A percentile compares a stretch with the other conserved stretches of the same genome.
Conservation (phyloP, 2,888 invertebrate species). For the Brachyopa scutellaris region DNA sequence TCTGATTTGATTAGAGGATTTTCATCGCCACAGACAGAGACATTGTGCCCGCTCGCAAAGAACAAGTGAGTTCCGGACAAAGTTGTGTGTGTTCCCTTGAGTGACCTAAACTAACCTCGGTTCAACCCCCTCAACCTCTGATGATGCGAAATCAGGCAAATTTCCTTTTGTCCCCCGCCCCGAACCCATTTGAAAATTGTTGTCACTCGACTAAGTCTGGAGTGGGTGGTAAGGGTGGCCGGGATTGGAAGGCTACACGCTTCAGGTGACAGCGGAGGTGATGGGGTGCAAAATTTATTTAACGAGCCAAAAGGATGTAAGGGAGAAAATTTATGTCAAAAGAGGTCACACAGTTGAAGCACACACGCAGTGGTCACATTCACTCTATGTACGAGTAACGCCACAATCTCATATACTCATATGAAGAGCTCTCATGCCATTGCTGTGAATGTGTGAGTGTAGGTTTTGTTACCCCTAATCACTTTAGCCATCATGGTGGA, state of each 20-base stretch:
- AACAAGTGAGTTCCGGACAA: slow-evolving; percentile 63
- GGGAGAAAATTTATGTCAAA: slow-evolving; percentile 70
- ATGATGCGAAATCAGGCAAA: slow-evolving; percentile 67
- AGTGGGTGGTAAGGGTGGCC: slow-evolving; percentile 15
- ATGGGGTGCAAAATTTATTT: slow-evolving; percentile 72
- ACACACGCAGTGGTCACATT: slow-evolving; percentile 66
- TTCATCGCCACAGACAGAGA: slow-evolving; percentile 23
- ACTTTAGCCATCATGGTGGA: slow-evolving; percentile 58
- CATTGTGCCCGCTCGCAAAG: slow-evolving; percentile 12
- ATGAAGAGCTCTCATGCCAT: not conserved
- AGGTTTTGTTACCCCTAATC: slow-evolving; percentile 61
- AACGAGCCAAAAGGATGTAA: slow-evolving; percentile 73
- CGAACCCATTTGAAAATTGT: slow-evolving; percentile 42
- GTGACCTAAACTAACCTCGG: slow-evolving; percentile 68
- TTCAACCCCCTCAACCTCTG: not conserved
- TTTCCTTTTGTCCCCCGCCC: slow-evolving; percentile 57
- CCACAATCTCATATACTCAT: too few species aligned
- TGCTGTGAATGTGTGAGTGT: slow-evolving; percentile 27
- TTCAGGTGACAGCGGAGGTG: slow-evolving; percentile 69
- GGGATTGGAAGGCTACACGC: slow-evolving; percentile 69
- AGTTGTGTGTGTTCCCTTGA: slow-evolving; percentile 64
- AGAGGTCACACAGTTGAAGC: slow-evolving; percentile 68
- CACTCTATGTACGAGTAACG: slow-evolving; percentile 3
- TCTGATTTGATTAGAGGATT: slow-evolving; percentile 70
- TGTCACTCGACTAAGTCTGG: slow-evolving; percentile 34